Evolutionary conservation across 2,113 vertebrate species (phyloP).

Genomic region (Salvelinus namaycush): DNA sequence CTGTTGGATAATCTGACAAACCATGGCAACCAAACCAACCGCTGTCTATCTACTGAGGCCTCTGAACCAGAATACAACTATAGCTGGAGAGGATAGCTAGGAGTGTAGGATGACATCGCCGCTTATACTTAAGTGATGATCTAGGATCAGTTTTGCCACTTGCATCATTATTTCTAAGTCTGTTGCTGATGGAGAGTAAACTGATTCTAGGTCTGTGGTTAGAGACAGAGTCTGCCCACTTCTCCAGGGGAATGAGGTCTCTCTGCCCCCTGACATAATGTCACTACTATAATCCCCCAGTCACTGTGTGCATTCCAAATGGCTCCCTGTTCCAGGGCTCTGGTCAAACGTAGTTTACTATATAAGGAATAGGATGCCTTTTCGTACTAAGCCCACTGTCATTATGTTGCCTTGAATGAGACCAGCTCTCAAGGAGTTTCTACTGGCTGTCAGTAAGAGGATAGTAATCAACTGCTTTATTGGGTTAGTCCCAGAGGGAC

Average conservation of each 20-base stretch:
- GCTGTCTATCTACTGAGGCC: background rate
- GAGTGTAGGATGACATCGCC: background rate
- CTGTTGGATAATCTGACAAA: background rate
- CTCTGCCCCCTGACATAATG: background rate
- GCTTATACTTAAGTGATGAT: background rate
- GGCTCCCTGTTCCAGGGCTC: too few species aligned
- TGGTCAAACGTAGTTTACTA: too few species aligned
- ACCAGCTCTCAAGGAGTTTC: conserved; percentile 45
- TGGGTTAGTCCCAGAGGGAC: conserved; percentile 38
- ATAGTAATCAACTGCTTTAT: conserved; percentile 47
- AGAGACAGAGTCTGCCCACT: background rate
- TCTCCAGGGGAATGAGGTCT: background rate
- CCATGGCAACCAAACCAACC: background rate
- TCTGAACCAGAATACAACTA: background rate
- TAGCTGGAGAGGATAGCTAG: background rate
- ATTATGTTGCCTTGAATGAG: conserved; percentile 17
- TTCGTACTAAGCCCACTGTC: background rate
- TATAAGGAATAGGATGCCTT: too few species aligned
- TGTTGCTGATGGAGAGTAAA: background rate
- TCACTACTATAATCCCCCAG: conserved; percentile 8
- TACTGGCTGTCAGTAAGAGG: conserved; percentile 32
- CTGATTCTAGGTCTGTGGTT: background rate
- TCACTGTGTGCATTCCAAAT: background rate
- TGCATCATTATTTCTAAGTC: background rate
- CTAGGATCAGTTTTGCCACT: background rate